Evolutionary conservation across 2,113 vertebrate species (phyloP).

Genomic region (Neogobius melanostomus): DNA sequence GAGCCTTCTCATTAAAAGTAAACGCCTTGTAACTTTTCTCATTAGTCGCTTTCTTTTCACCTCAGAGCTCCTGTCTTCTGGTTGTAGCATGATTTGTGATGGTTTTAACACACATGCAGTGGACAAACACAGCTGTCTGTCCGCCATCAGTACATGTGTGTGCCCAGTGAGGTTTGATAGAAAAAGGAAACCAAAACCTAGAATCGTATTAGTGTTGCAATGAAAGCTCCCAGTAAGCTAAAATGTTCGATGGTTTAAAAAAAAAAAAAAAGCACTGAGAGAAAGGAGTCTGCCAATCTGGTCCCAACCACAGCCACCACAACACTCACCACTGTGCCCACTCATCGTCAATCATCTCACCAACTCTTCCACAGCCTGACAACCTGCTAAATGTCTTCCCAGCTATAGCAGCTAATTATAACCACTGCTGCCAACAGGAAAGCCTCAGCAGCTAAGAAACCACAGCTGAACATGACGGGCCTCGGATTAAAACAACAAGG

Average conservation of each 20-base stretch:
- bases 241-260: slow-evolving; percentile 51
- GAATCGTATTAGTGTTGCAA: slow-evolving; percentile 13
- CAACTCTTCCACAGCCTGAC: slow-evolving; percentile 47
- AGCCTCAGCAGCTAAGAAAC: slow-evolving; percentile 17
- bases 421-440: slow-evolving; percentile 26
- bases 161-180: slow-evolving; percentile 4
- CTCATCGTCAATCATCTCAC: slow-evolving; percentile 51
- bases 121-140: slow-evolving; percentile 40
- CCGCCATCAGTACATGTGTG: slow-evolving; percentile 34
- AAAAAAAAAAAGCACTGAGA: slow-evolving; percentile 48
- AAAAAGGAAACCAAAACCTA: slow-evolving; percentile 21
- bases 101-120: slow-evolving; percentile 36
- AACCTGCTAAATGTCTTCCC: slow-evolving; percentile 48
- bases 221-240: slow-evolving; percentile 36
- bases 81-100: slow-evolving; percentile 27
- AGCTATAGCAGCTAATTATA: slow-evolving; percentile 46
- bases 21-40: slow-evolving; percentile 36
- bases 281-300: slow-evolving; percentile 59
- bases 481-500: neutral
- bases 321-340: slow-evolving; percentile 49
- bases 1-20: slow-evolving; percentile 57
- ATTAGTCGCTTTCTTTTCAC: slow-evolving; percentile 25
- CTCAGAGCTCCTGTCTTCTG: slow-evolving; percentile 5
- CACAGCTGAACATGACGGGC: slow-evolving; percentile 25
- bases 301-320: slow-evolving; percentile 44